Evolutionary conservation across 2,113 vertebrate genomes (phyloP).

Genomic region (Cavia aperea): DNA sequence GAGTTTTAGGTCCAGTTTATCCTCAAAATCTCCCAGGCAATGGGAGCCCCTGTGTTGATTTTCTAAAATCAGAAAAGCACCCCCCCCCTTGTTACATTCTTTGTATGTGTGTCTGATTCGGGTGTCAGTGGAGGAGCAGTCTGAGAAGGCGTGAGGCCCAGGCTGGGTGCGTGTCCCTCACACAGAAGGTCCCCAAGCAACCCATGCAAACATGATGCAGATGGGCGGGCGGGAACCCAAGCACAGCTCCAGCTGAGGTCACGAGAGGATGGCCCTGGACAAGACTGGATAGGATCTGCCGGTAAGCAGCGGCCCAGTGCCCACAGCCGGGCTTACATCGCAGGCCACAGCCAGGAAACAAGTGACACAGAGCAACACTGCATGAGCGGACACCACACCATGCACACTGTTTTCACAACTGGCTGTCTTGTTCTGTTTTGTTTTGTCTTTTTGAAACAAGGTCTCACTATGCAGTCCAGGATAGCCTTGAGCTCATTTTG

Average conservation of each 20-base stretch:
- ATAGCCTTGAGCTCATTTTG: no score
- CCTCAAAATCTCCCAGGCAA: constrained; percentile 14
- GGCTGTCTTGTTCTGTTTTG: no score
- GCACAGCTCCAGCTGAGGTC: neutral
- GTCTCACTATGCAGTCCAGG: no score
- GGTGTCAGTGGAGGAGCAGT: neutral
- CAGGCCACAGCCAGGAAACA: neutral
- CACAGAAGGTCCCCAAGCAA: neutral
- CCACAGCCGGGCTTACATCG: neutral
- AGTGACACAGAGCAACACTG: neutral
- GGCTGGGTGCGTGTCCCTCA: neutral
- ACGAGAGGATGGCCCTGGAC: neutral
- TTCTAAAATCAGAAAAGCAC: neutral
- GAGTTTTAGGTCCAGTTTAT: neutral
- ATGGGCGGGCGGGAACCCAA: neutral
- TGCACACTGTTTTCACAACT: neutral
- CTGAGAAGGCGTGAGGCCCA: neutral
- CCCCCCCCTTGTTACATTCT: neutral
- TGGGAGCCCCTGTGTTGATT: neutral
- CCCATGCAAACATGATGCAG: neutral
- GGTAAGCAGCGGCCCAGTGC: neutral
- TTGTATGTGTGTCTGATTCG: neutral
- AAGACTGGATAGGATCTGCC: neutral
- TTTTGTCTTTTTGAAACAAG: no score
- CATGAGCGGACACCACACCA: neutral